Percentiles rank a stretch among this genome's conserved stretches.
Conservation (phyloP, 2,113 vertebrate species). For the Hemichromis elongatus region DNA sequence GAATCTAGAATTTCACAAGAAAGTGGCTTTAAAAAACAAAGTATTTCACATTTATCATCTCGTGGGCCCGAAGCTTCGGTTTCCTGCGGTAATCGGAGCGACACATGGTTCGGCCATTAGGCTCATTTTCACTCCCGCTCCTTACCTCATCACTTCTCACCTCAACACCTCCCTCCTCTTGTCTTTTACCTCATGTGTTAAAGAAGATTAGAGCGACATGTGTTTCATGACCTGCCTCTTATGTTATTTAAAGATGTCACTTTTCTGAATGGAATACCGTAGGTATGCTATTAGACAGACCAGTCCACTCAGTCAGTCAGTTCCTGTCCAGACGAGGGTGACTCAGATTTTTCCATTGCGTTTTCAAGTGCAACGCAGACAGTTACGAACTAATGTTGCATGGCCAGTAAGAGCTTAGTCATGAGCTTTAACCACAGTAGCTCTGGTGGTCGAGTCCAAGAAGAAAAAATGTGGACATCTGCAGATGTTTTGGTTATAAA, state of each 20-base stretch:
- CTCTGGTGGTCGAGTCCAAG: constrained; percentile 42
- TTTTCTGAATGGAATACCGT: constrained; percentile 53
- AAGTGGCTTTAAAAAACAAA: not conserved
- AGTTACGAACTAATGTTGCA: constrained; percentile 45
- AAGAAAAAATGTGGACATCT: constrained; percentile 14
- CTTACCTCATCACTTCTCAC: constrained; percentile 17
- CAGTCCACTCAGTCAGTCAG: constrained; percentile 46
- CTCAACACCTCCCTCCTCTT: not conserved
- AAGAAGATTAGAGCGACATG: constrained; percentile 6
- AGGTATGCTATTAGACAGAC: constrained; percentile 45
- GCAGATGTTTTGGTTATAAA: constrained; percentile 58
- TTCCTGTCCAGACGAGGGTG: constrained; percentile 70
- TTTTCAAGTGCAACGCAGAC: constrained; percentile 25
- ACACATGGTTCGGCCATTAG: constrained; percentile 34
- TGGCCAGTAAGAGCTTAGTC: constrained; percentile 61
- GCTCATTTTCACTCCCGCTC: not conserved
- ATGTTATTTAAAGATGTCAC: constrained; percentile 40
- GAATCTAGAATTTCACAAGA: not conserved
- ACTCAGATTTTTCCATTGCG: constrained; percentile 69
- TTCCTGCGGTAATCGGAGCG: constrained; percentile 23
- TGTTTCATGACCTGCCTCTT: constrained; percentile 8
- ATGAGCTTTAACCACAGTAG: constrained; percentile 60
- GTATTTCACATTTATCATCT: not conserved
- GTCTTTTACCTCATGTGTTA: not conserved
- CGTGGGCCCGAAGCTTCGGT: not conserved